Conservation (phyloP, 2,797 vertebrate genomes). For the Dryobates pubescens region DNA sequence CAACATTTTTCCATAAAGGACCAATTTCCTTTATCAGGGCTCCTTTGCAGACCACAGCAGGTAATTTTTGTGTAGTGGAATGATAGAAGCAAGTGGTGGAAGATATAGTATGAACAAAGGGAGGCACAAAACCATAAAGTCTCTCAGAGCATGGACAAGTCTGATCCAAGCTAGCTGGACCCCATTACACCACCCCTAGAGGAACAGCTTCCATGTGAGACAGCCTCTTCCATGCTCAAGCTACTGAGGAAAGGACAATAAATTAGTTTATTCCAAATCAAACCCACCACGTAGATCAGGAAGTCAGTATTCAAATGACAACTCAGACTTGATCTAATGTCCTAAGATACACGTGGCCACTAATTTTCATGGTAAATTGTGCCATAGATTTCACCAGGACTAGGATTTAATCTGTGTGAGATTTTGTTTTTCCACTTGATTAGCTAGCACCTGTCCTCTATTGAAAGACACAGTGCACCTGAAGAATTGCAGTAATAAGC, state of each 20-base stretch:
- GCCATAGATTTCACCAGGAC: not conserved
- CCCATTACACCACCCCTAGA: not conserved
- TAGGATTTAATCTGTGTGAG: not conserved
- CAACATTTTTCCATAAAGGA: not conserved
- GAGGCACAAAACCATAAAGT: not conserved
- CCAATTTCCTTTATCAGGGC: not conserved
- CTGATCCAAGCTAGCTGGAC: not conserved
- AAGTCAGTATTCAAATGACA: not conserved
- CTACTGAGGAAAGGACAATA: not conserved
- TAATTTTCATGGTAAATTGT: not conserved
- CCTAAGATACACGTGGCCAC: not conserved
- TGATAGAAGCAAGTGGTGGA: not conserved
- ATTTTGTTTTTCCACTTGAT: not conserved
- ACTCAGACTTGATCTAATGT: not conserved
- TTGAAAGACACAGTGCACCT: slow-evolving; percentile 3
- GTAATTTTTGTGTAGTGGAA: not conserved
- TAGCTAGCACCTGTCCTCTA: not conserved
- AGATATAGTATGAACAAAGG: not conserved
- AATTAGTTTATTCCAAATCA: not conserved
- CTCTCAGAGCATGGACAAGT: not conserved
- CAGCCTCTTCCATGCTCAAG: not conserved
- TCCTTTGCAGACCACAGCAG: not conserved
- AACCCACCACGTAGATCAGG: not conserved
- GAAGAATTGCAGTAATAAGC: slow-evolving; percentile 18
- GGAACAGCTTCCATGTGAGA: not conserved